phyloP scores from a whole-genome alignment of 2,797 vertebrate genomes.

The Danionella dracula region DNA sequence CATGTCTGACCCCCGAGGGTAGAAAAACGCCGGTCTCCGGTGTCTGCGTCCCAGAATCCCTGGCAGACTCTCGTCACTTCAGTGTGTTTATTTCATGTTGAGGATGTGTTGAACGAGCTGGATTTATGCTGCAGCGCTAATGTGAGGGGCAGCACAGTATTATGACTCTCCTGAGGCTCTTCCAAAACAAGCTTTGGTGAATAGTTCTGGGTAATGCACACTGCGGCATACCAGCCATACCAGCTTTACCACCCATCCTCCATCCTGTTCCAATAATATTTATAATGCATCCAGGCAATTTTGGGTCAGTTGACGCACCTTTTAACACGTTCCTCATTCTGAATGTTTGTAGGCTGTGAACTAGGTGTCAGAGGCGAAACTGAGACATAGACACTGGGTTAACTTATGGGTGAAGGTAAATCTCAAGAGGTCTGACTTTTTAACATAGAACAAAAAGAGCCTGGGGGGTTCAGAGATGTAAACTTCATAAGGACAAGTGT shows the following conservation, averaged over 20 bases:
- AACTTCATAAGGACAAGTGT: too few relatives aligned
- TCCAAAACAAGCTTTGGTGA: neutral
- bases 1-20: conserved; percentile 50
- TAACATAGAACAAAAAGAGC: too few relatives aligned
- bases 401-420: too few relatives aligned
- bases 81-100: neutral
- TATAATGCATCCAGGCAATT: neutral
- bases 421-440: too few relatives aligned
- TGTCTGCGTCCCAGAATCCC: conserved; percentile 13
- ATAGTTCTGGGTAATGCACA: neutral
- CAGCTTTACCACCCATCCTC: neutral
- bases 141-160: neutral
- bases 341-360: neutral
- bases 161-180: neutral
- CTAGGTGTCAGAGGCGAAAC: too few relatives aligned
- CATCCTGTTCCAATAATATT: neutral
- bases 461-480: too few relatives aligned
- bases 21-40: conserved; percentile 49
- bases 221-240: neutral
- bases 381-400: too few relatives aligned
- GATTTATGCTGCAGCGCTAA: neutral
- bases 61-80: neutral
- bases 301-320: neutral
- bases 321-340: neutral
- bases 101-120: neutral